Evolutionary conservation across 1,140 invertebrate species (phyloP).

Genomic region (Cyclina sinensis): DNA sequence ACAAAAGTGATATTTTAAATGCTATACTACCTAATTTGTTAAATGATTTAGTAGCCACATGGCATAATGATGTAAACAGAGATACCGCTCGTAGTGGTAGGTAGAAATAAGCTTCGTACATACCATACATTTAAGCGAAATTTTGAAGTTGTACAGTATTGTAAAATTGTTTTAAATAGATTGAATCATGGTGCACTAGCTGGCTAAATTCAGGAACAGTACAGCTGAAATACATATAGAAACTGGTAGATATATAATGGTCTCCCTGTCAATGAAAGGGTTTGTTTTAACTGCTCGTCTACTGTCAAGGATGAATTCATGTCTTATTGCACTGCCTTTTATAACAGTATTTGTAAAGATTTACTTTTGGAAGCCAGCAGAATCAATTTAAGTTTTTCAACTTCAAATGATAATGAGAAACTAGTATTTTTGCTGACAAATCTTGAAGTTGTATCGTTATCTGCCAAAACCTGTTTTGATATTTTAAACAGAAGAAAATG

Average conservation of each 20-base stretch:
- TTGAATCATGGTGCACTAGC: background rate
- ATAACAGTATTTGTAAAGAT: background rate
- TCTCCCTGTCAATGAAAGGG: too few relatives aligned
- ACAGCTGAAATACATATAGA: background rate
- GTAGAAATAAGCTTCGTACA: slow-evolving; percentile 33
- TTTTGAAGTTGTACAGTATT: background rate
- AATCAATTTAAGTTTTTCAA: too few relatives aligned
- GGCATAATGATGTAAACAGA: background rate
- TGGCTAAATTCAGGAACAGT: slow-evolving; percentile 33
- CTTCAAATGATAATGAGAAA: too few relatives aligned
- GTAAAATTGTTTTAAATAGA: background rate
- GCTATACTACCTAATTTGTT: background rate
- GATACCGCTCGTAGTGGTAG: background rate
- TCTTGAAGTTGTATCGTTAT: too few relatives aligned
- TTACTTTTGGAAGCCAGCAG: too few relatives aligned
- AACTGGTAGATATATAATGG: too few relatives aligned
- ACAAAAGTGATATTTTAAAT: background rate
- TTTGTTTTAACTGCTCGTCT: too few relatives aligned
- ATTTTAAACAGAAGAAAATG: too few relatives aligned
- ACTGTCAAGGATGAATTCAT: too few relatives aligned
- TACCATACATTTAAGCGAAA: slow-evolving; percentile 3
- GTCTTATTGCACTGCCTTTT: slow-evolving; percentile 26
- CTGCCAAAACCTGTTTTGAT: too few relatives aligned
- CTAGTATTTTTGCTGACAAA: too few relatives aligned
- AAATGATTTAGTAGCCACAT: background rate